Percentiles rank a stretch among this genome's conserved stretches.
phyloP scores from a whole-genome alignment of 2,888 invertebrate species.

The Phania funesta region DNA sequence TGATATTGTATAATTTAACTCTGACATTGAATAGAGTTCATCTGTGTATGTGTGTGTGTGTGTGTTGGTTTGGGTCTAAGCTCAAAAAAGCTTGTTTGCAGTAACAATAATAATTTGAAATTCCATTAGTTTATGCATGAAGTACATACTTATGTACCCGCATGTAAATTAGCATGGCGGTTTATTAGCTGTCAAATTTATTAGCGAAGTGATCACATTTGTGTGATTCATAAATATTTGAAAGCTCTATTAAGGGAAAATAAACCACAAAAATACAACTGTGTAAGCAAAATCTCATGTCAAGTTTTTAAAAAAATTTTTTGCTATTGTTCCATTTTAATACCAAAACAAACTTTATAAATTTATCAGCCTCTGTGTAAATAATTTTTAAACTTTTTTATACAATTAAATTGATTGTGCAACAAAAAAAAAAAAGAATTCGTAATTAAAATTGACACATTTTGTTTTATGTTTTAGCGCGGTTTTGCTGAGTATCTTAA shows the following conservation, averaged over 20 bases:
- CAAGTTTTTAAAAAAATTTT: background rate
- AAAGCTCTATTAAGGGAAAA: slow-evolving; percentile 22
- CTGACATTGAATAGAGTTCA: background rate
- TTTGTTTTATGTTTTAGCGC: slow-evolving; percentile 22
- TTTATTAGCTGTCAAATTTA: slow-evolving; percentile 62
- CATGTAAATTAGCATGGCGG: slow-evolving; percentile 47
- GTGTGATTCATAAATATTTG: slow-evolving; percentile 62
- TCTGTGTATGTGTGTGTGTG: background rate
- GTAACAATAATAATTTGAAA: slow-evolving; percentile 43
- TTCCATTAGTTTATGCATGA: slow-evolving; percentile 58
- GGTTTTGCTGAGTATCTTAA: slow-evolving; percentile 12
- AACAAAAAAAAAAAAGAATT: slow-evolving; percentile 41
- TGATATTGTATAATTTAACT: slow-evolving; percentile 13
- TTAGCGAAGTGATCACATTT: slow-evolving; percentile 54
- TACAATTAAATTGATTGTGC: slow-evolving; percentile 43
- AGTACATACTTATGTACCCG: background rate
- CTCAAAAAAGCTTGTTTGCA: slow-evolving; percentile 5
- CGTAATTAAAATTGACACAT: slow-evolving; percentile 65
- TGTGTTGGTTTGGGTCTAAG: background rate
- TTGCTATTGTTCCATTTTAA: slow-evolving; percentile 1
- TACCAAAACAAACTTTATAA: background rate
- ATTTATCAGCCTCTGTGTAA: slow-evolving; percentile 47
- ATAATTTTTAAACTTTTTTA: slow-evolving; percentile 53
- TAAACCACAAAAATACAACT: slow-evolving; percentile 11
- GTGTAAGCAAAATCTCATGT: background rate